A percentile compares a stretch with the other conserved stretches of the same genome.
These are phyloP conservation scores for Hestina assimilis DNA, from an alignment of 1,140 invertebrate species.

Conservation along the genomic window DNA sequence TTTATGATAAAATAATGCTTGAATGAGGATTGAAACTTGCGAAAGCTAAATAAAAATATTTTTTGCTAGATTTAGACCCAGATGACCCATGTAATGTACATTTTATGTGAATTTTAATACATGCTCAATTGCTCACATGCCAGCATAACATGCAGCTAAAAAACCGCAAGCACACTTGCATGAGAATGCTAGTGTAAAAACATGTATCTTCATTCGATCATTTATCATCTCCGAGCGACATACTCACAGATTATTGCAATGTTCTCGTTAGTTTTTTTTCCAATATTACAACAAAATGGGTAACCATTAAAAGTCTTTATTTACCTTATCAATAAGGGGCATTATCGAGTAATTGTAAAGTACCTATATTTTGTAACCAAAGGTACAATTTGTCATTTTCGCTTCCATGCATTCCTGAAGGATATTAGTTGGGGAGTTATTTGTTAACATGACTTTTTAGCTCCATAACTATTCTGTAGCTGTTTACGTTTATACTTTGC, in stretches of 20 bases:
- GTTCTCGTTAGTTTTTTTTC: slow-evolving; percentile 27
- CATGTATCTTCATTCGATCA: slow-evolving; percentile 27
- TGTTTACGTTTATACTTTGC: slow-evolving; percentile 22
- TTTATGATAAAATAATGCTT: no score
- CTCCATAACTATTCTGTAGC: slow-evolving; percentile 7
- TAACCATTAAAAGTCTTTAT: background rate
- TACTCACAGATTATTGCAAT: slow-evolving; percentile 18
- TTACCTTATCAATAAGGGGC: slow-evolving; percentile 1
- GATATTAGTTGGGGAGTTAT: slow-evolving; percentile 33
- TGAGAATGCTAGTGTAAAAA: slow-evolving; percentile 16
- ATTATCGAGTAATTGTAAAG: slow-evolving; percentile 2
- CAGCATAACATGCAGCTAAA: no score
- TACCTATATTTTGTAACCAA: slow-evolving; percentile 25
- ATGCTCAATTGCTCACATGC: no score
- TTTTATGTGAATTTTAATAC: no score
- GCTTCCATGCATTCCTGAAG: slow-evolving; percentile 36
- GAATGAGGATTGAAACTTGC: no score
- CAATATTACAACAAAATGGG: slow-evolving; percentile 9
- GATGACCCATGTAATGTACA: no score
- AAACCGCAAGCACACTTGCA: slow-evolving; percentile 4
- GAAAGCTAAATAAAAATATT: no score
- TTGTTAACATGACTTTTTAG: slow-evolving; percentile 24
- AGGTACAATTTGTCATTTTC: slow-evolving; percentile 37
- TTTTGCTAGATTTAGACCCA: no score
- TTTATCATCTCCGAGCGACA: slow-evolving; percentile 27